Base-by-base conservation (phyloP, 2,888 invertebrate genomes). In the Lacanobia oleracea region DNA sequence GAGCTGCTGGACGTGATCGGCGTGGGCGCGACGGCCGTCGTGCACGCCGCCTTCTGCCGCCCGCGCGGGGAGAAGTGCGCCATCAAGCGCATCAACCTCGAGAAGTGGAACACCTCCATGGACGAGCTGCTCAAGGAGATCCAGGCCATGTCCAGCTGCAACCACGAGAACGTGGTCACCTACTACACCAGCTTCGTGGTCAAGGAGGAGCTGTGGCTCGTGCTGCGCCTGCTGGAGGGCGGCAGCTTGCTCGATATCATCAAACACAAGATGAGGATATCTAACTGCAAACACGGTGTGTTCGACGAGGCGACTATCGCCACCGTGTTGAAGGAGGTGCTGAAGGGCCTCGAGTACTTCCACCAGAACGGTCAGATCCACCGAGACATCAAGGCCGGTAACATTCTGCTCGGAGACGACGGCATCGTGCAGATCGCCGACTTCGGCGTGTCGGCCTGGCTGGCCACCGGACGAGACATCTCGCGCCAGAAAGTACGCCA, bases 61-160 rank as follows among this genome's bases (percentile, higher is more conserved):
- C 98, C 99, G n/a, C 97, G 99, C 67, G 97, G 97, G 86, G 99
- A 99, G 95, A 98, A 98, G 96, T 99, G 99, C 96, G 99, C 99
- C 91, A 99, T 99, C 91, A 99, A 99, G 94, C 97, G 99, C 86
- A 99, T 99, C 93, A 99, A 99, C 95, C 97, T 99, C 90, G 99
- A 99, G 96, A 99, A 99, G 96, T 99, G 99, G 98, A 99, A 99
- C 96, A 99, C 99, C 16, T 99, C 99, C 82, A 99, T 99, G 98
- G 99, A 99, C 93, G 99, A 99, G 94, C 96, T 99, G 78, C 96
- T 99, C 93, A 99, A 97, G 95, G 98, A 97, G 92, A 97, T 97
- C 78, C 99, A 99, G 95, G 99, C 99, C 45, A 99, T 99, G 99
- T 99, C 99, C 75, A 99, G 99, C 85, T 99, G 99, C 94, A 98